Base-by-base conservation (phyloP, 2,797 vertebrate genomes). In the Benthosema pterotum region DNA sequence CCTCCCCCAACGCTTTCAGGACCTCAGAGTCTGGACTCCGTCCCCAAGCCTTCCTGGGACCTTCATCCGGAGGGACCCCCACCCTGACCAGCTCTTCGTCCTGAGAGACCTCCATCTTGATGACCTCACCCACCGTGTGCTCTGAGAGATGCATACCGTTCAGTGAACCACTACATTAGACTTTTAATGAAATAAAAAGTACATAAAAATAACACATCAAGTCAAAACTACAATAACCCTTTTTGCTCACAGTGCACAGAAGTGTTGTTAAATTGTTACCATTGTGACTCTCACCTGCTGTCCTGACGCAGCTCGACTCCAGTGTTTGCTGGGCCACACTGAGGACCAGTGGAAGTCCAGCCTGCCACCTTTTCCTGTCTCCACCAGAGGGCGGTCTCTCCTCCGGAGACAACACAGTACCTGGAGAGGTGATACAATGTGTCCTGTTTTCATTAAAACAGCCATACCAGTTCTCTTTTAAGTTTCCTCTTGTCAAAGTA, bases 341-440 rank as follows among this genome's bases (percentile, higher is more conserved):
- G 53, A 98, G 90, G 0, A 96, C 82, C 18, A 95, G 82, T 2
- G 95, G 92, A 57, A 82, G 73, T 38, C 90, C 92, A 2, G 94
- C 77, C 56, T 95, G 94, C 97, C 97, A 99, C 67, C 94, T 98
- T 76, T 89, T 98, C 56, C 97, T 92, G 80, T 98, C 96, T 57
- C 82, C 93, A 66, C 75, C 83, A 67, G 85, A 69, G 3, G 73
- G 53, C 0, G 84, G 83, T 25, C 86, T 80, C 58, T 89, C 90
- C 19, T 91, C 91, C 52, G 87, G 69, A 63, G 66, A 77, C 38
- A 42, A 52, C 11, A 67, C 58, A 8, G 62, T 15, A 3, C 55
- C 64, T 84, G 38, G 5, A 6, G 52, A 71, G 7, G 5, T 5
- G 51, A 5, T 3, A 38, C 32, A 38, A 11, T 9, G 32, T 11